phyloP scores from a whole-genome alignment of 2,113 vertebrate species.

The Gymnogyps californianus region DNA sequence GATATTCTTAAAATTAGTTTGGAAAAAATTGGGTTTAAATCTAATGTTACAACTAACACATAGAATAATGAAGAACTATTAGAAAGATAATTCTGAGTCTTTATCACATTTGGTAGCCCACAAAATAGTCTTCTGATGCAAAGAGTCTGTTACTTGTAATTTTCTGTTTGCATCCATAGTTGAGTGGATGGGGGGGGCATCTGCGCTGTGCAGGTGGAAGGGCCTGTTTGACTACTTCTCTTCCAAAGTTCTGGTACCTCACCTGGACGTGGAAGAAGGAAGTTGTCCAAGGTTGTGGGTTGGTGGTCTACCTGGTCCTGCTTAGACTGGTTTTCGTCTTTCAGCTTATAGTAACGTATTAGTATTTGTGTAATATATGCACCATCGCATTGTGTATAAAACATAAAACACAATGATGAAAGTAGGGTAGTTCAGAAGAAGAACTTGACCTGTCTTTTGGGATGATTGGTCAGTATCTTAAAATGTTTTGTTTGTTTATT shows the following conservation, averaged over 20 bases:
- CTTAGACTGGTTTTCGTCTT: neutral
- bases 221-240: neutral
- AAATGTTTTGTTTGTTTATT: neutral
- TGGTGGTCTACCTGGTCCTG: neutral
- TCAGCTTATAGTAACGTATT: neutral
- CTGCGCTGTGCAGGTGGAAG: neutral
- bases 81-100: neutral
- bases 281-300: neutral
- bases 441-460: neutral
- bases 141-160: neutral
- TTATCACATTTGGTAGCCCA: neutral
- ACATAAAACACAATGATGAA: neutral
- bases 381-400: fast-evolving
- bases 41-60: neutral
- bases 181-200: too few species aligned
- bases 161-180: neutral
- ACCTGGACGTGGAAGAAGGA: neutral
- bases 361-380: neutral
- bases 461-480: neutral
- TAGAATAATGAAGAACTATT: neutral
- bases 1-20: neutral
- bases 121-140: neutral
- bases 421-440: neutral
- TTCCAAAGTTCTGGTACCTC: neutral
- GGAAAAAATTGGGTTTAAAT: neutral